phyloP scores from a whole-genome alignment of 1,140 invertebrate genomes.

The Papilio polytes region DNA sequence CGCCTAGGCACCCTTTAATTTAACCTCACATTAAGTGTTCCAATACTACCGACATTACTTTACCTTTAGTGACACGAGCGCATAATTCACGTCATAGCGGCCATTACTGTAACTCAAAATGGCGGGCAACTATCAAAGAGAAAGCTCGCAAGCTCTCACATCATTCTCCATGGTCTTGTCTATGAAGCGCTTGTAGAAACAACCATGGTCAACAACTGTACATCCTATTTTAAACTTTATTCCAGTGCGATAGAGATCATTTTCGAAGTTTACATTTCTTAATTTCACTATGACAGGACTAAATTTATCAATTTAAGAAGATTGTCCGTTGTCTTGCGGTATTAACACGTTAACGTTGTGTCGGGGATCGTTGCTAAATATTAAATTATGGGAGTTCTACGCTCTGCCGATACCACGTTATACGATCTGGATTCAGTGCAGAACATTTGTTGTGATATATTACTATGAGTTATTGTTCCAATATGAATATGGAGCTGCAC shows the following conservation, averaged over 20 bases:
- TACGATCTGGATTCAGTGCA: slow-evolving; percentile 44
- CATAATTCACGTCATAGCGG: slow-evolving; percentile 77
- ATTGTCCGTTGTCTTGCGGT: slow-evolving; percentile 74
- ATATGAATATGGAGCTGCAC: neutral
- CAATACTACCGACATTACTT: slow-evolving; percentile 76
- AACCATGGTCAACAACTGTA: slow-evolving; percentile 49
- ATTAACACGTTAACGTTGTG: slow-evolving; percentile 78
- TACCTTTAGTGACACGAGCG: slow-evolving; percentile 71
- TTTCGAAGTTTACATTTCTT: slow-evolving; percentile 50
- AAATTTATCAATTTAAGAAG: slow-evolving; percentile 81
- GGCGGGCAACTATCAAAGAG: slow-evolving; percentile 81
- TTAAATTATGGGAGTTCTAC: slow-evolving; percentile 66
- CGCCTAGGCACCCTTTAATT: slow-evolving; percentile 62
- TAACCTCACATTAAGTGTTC: slow-evolving; percentile 67
- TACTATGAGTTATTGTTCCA: neutral
- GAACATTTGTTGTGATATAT: neutral
- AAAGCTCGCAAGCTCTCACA: slow-evolving; percentile 80
- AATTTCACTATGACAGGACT: slow-evolving; percentile 66
- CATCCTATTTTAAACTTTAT: slow-evolving; percentile 44
- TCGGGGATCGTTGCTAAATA: slow-evolving; percentile 65
- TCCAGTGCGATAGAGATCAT: slow-evolving; percentile 39
- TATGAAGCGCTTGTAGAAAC: slow-evolving; percentile 65
- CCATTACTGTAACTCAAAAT: slow-evolving; percentile 83
- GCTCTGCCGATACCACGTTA: slow-evolving; percentile 49
- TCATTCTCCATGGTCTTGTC: slow-evolving; percentile 79